A percentile compares a stretch with the other conserved stretches of the same genome.
Conservation (phyloP, 2,888 invertebrate genomes). For the Tineola bisselliella region DNA sequence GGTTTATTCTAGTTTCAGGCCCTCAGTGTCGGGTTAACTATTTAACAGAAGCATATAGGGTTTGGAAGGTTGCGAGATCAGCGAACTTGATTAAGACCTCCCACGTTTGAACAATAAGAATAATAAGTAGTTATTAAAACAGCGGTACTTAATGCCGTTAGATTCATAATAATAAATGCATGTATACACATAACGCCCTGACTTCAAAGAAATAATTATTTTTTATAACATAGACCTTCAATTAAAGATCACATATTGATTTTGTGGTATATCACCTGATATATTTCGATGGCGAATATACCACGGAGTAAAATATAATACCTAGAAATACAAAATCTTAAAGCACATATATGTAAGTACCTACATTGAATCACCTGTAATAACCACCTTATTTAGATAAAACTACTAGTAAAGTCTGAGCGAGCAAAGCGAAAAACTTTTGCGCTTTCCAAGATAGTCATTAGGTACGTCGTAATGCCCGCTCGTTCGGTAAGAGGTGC, state of each 20-base stretch:
- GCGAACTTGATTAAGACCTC: conserved; percentile 7
- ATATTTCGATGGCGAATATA: too few relatives aligned
- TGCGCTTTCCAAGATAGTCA: conserved; percentile 46
- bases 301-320: too few relatives aligned
- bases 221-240: too few relatives aligned
- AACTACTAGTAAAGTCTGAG: conserved; percentile 29
- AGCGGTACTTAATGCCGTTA: not conserved
- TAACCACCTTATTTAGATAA: conserved; percentile 48
- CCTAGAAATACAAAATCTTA: too few relatives aligned
- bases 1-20: conserved; percentile 23
- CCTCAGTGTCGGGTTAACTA: not conserved
- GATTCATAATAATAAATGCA: not conserved
- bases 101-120: conserved; percentile 3
- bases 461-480: conserved; percentile 29
- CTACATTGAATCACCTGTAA: conserved; percentile 20
- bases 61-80: not conserved
- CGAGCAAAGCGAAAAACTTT: conserved; percentile 43
- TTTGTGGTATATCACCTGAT: too few relatives aligned
- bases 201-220: too few relatives aligned
- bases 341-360: not conserved
- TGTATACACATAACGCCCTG: not conserved
- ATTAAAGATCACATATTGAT: too few relatives aligned
- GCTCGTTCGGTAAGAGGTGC: conserved; percentile 17
- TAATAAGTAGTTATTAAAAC: not conserved
- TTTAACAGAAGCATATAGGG: not conserved